These are phyloP conservation scores for Gordius sp. DNA, from an alignment of 2,888 invertebrate species.

Conservation along the genomic window DNA sequence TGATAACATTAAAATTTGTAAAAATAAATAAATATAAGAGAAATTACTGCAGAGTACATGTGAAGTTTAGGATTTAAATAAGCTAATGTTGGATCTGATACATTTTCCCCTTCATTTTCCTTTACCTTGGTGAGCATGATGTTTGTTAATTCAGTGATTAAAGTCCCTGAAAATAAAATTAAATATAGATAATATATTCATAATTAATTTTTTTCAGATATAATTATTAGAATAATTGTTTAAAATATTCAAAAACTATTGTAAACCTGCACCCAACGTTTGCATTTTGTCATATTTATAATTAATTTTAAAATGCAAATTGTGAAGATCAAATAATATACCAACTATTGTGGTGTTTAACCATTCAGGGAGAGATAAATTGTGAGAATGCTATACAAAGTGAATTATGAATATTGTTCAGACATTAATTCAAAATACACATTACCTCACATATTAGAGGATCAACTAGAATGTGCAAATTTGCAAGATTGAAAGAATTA, in stretches of 20 bases:
- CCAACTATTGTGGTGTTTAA: not conserved
- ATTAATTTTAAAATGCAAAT: not conserved
- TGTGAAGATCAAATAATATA: not conserved
- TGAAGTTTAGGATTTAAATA: not conserved
- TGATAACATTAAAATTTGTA: too few relatives aligned
- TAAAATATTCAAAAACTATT: too few relatives aligned
- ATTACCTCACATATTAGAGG: slow-evolving; percentile 9
- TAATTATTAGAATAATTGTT: too few relatives aligned
- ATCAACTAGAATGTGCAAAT: slow-evolving; percentile 3
- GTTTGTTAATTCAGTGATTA: not conserved
- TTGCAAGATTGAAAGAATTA: not conserved
- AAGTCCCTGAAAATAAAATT: not conserved
- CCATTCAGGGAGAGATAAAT: not conserved
- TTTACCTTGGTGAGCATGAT: not conserved
- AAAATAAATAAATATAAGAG: too few relatives aligned
- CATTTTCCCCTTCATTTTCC: not conserved
- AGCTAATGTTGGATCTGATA: not conserved
- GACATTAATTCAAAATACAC: not conserved
- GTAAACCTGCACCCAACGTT: not conserved
- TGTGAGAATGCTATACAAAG: not conserved
- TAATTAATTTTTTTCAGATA: too few relatives aligned
- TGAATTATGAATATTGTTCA: too few relatives aligned
- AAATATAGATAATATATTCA: not conserved
- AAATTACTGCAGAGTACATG: not conserved
- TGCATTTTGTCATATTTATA: not conserved